phyloP scores from a whole-genome alignment of 2,113 vertebrate species.

The Chiloscyllium plagiosum region DNA sequence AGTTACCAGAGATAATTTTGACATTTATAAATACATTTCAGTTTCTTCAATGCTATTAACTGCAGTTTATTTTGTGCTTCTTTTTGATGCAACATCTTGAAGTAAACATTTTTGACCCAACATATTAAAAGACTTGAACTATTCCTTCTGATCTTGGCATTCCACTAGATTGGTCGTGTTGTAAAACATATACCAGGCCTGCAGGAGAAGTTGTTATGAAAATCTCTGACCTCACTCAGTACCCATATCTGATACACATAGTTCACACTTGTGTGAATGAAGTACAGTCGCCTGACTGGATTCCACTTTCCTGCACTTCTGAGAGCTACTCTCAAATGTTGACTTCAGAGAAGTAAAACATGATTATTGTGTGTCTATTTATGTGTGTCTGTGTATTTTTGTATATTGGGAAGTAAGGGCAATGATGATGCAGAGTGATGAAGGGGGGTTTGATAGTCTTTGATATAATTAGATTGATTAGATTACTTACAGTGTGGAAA shows the following conservation, averaged over 20 bases:
- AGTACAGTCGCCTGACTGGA: constrained; percentile 3
- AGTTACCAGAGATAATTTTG: background rate
- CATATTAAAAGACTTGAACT: constrained; percentile 15
- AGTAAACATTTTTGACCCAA: background rate
- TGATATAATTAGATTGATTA: too few relatives aligned
- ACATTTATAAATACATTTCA: background rate
- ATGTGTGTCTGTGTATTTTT: background rate
- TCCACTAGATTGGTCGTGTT: background rate
- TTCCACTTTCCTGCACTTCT: background rate
- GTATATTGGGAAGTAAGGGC: background rate
- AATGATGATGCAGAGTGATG: too few relatives aligned
- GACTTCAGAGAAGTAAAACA: background rate
- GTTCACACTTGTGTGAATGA: background rate
- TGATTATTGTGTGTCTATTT: background rate
- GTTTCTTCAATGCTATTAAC: background rate
- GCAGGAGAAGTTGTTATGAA: constrained; percentile 9
- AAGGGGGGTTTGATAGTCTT: too few relatives aligned
- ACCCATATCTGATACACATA: background rate
- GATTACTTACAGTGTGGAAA: too few relatives aligned
- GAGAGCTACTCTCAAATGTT: background rate
- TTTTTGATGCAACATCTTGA: background rate
- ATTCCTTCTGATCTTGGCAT: constrained; percentile 8
- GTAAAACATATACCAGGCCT: background rate
- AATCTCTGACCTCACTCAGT: constrained; percentile 26
- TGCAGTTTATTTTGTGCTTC: background rate